Conservation (phyloP, 2,888 invertebrate species). For the Bellardia pandia region DNA sequence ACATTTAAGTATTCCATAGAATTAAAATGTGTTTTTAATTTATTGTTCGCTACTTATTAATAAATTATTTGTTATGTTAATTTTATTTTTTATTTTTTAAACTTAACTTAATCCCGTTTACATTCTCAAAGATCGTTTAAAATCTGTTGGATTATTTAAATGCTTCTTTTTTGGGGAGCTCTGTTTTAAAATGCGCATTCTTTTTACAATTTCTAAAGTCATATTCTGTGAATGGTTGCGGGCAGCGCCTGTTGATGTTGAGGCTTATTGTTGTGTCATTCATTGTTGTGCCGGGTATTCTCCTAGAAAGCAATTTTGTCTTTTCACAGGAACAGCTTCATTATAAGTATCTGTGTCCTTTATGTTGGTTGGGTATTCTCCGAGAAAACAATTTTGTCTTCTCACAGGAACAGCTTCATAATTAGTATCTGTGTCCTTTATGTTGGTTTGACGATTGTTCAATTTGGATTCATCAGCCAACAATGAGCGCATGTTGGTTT, state of each 20-base stretch:
- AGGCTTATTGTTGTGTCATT: not conserved
- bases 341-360: not conserved
- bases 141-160: slow-evolving; percentile 15
- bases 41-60: not conserved
- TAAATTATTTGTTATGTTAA: not conserved
- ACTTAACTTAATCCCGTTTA: slow-evolving; percentile 13
- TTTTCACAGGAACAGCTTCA: slow-evolving; percentile 78
- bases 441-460: slow-evolving; percentile 48
- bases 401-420: slow-evolving; percentile 77
- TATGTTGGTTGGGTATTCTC: slow-evolving; percentile 52
- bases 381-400: too few relatives aligned
- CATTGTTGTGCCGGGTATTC: slow-evolving; percentile 71
- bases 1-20: slow-evolving; percentile 17
- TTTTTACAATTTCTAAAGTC: slow-evolving; percentile 31
- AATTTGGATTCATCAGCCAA: slow-evolving; percentile 35
- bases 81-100: not conserved
- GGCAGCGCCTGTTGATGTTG: not conserved
- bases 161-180: slow-evolving; percentile 55
- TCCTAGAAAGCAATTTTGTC: slow-evolving; percentile 82
- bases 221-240: slow-evolving; percentile 9
- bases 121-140: slow-evolving; percentile 63
- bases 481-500: not conserved
- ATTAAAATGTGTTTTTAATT: slow-evolving; percentile 15
- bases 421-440: not conserved
- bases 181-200: slow-evolving; percentile 35